Evolutionary conservation across 2,888 invertebrate genomes (phyloP), one percentile per base, ranked within the genome.

Genomic region (Diachrysia chrysitis): DNA sequence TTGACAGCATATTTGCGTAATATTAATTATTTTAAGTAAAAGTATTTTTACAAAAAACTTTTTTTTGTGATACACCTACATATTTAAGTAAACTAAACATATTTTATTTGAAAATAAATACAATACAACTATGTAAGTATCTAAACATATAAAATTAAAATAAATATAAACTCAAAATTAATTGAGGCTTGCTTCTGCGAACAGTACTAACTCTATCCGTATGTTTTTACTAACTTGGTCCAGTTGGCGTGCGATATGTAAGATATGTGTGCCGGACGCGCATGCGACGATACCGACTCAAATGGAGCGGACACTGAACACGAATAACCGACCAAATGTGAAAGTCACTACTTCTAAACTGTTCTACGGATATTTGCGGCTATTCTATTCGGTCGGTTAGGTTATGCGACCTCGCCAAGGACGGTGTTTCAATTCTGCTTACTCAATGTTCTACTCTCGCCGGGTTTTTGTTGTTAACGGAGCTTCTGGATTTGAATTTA

Each of bases 191-290:
- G 68, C 67, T 82, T 82, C 82, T 82, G 79, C 78, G 81, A 78
- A 82, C 71, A 61, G 83, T 83, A 85, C 85, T 75, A 70, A 79
- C 81, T 84, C 83, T 79, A 86, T 88, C 86, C 93, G 92, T 92
- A 85, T 89, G 92, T 94, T 94, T 94, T 94, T 95, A 87, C 91
- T 82, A 84, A 84, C 84, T 79, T 90, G 93, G 89, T 93, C 94
- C 87, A 93, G 90, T 93, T 93, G 90, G 79, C 76, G 95, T 95
- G 95, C 94, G 89, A 94, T 95, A 95, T 94, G 95, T 90, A 76
- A 81, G 93, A 91, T 93, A 95, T 95, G 92, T 94, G 86, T 93
- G 95, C 89, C 95, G 95, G 95, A 95, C 93, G 92, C 90, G 87
- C 89, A 85, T 85, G 87, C 88, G 83, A 70, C 80, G 81, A 88